Evolutionary conservation across 2,888 invertebrate genomes (phyloP).

Genomic region (Saturnia japonica): DNA sequence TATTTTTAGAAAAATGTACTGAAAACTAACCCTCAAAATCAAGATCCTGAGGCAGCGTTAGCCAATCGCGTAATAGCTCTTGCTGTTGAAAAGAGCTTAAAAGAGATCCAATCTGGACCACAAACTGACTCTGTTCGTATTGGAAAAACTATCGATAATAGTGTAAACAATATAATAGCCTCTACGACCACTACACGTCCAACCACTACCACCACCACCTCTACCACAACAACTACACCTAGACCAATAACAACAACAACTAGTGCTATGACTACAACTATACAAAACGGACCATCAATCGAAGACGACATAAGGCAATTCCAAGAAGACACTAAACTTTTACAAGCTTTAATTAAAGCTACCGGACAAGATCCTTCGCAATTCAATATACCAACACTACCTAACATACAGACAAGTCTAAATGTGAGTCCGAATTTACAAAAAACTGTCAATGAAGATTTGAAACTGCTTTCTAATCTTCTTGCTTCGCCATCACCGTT

Average conservation of each 20-base stretch:
- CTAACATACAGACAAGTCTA: conserved; percentile 49
- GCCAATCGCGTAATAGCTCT: conserved; percentile 81
- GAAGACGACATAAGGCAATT: conserved; percentile 77
- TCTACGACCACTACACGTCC: conserved; percentile 46
- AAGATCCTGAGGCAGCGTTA: conserved; percentile 72
- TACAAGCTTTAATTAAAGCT: conserved; percentile 73
- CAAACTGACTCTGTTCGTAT: conserved; percentile 49
- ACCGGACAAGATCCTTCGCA: conserved; percentile 75
- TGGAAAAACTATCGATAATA: conserved; percentile 55
- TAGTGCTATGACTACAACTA: conserved; percentile 37
- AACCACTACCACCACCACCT: conserved; percentile 53
- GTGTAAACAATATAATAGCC: conserved; percentile 43
- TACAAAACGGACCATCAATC: conserved; percentile 51
- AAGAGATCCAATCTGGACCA: conserved; percentile 64
- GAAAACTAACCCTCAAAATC: conserved; percentile 59
- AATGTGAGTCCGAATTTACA: conserved; percentile 60
- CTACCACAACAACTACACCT: conserved; percentile 49
- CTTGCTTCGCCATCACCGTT: conserved; percentile 65
- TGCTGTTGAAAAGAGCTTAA: conserved; percentile 77
- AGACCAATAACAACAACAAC: conserved; percentile 56
- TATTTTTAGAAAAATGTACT: conserved; percentile 73
- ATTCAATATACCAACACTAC: conserved; percentile 70
- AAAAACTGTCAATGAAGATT: conserved; percentile 49
- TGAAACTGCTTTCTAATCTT: conserved; percentile 63
- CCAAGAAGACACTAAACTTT: conserved; percentile 74